Percentiles rank a stretch among this genome's conserved stretches.
Conservation (phyloP, 2,888 invertebrate genomes). For the Apoda limacodes region DNA sequence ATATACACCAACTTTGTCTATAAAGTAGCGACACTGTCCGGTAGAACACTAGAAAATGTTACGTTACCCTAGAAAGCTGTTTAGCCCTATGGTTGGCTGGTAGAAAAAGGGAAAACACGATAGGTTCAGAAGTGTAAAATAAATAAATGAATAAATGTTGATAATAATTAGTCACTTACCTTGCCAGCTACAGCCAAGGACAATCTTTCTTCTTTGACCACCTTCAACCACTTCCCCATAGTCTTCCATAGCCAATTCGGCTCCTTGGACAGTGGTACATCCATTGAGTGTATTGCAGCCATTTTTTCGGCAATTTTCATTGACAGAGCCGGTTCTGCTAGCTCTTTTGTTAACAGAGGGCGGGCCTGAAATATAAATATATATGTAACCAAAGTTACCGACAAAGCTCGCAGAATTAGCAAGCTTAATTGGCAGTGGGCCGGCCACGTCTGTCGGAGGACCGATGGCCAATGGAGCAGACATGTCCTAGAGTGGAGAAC, state of each 20-base stretch:
- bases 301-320: slow-evolving; percentile 91
- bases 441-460: no score
- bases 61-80: no score
- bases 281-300: slow-evolving; percentile 92
- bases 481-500: no score
- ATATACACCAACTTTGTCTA: no score
- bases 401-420: no score
- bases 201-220: slow-evolving; percentile 48
- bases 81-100: no score
- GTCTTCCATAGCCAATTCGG: slow-evolving; percentile 96
- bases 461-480: no score
- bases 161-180: slow-evolving; percentile 24
- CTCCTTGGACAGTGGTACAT: slow-evolving; percentile 96
- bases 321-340: slow-evolving; percentile 83
- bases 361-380: slow-evolving; percentile 87
- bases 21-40: no score
- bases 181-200: slow-evolving; percentile 25
- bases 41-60: no score
- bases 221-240: slow-evolving; percentile 81
- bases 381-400: no score
- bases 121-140: neutral
- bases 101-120: no score
- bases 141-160: slow-evolving; percentile 1
- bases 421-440: no score
- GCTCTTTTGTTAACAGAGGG: slow-evolving; percentile 83